Percentiles rank a stretch among this genome's conserved stretches.
Evolutionary conservation across 2,113 vertebrate genomes (phyloP).

Genomic region (Chloebia gouldiae): DNA sequence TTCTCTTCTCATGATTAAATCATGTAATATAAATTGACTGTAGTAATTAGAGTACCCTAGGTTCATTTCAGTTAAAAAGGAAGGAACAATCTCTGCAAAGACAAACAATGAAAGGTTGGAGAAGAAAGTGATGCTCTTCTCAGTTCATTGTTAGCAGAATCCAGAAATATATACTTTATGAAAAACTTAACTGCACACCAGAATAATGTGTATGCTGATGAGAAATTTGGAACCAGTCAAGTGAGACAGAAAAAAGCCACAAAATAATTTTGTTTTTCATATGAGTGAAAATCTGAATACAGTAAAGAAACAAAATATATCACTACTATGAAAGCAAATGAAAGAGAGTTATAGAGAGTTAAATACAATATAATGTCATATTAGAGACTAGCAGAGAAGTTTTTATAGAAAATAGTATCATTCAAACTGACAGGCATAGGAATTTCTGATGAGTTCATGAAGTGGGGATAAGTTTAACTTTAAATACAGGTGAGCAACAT

Average conservation of each 20-base stretch:
- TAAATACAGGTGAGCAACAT: not conserved
- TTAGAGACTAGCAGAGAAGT: not conserved
- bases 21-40: not conserved
- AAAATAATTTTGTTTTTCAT: not conserved
- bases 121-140: not conserved
- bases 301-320: not conserved
- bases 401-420: not conserved
- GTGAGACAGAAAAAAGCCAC: not conserved
- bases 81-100: not conserved
- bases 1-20: not conserved
- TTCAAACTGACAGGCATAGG: not conserved
- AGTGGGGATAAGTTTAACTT: not conserved
- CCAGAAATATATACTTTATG: not conserved
- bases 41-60: not conserved
- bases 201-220: not conserved
- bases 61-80: not conserved
- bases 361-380: not conserved
- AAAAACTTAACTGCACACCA: not conserved
- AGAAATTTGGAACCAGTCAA: not conserved
- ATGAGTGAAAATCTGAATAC: not conserved
- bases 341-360: not conserved
- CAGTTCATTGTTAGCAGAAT: not conserved
- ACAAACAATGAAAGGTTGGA: not conserved
- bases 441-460: not conserved
- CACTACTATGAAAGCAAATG: not conserved